Base-by-base conservation (phyloP, 2,888 invertebrate genomes). In the Drosophila cracens region DNA sequence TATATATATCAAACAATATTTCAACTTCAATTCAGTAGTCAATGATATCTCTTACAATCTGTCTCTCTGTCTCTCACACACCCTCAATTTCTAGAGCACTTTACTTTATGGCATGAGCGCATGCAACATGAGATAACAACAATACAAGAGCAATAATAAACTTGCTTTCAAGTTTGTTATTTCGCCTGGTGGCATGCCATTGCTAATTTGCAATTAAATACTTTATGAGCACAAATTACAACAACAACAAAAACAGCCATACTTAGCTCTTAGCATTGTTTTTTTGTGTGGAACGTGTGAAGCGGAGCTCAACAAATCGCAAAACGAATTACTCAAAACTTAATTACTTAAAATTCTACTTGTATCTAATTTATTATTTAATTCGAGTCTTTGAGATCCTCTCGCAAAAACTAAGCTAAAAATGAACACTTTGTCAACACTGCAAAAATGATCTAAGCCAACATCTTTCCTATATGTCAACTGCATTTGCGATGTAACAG, bases 121-220 rank as follows among this genome's bases (percentile, higher is more conserved):
- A 87, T 87, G 87, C 90, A 89, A 87, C 76, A 56, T n/a, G n/a
- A 51, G 57, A 68, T 49, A 65, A 70, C 54, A 48, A 68, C 74
- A 74, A 64, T 13, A 57, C 58, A 61, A 51, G 31, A 61, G 52
- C 46, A 72, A 58, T 43, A 43, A 70, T 70, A 70, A 69, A 60
- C 52, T 75, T 69, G 74, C 74, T 49, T 65, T 69, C 60, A 40
- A 49, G 58, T 67, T 64, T 64, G n/a, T 46, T 51, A 62, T 46
- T 43, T 21, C 27, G 57, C 56, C 65, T 76, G 57, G 57, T 70
- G 70, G 76, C 79, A 83, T 82, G 73, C 81, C 68, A 74, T 59
- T 79, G 81, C 87, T 89, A 87, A 87, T 87, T 90, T 89, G 89
- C 89, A 87, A 87, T 87, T 90, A 87, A 90, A 87, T 87, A 87